These are phyloP conservation scores for Theristicus caerulescens DNA, from an alignment of 2,113 vertebrate species.

Conservation along the genomic window DNA sequence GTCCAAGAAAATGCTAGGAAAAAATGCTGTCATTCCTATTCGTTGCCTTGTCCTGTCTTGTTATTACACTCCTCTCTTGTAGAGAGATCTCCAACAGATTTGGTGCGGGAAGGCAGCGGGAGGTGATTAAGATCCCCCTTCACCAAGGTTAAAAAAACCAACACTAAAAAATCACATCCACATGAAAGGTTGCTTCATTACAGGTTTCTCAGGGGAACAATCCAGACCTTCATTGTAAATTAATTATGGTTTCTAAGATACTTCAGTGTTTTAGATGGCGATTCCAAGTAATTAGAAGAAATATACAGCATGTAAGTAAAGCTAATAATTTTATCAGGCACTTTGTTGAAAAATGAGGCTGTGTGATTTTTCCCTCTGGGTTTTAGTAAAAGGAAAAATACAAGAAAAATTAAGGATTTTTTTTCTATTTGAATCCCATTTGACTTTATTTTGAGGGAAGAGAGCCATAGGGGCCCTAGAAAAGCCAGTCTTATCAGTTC, in stretches of 20 bases:
- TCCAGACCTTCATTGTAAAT: background rate
- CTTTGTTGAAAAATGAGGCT: background rate
- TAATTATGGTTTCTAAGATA: background rate
- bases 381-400: background rate
- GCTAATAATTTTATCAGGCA: background rate
- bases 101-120: background rate
- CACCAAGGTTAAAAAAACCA: background rate
- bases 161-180: background rate
- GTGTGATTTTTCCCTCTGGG: background rate
- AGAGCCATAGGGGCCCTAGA: background rate
- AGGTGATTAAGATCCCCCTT: background rate
- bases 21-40: background rate
- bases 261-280: background rate
- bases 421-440: background rate
- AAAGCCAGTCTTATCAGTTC: background rate
- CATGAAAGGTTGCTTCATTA: background rate
- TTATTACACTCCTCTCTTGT: background rate
- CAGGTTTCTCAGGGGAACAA: background rate
- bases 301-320: background rate
- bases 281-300: background rate
- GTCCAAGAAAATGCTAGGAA: background rate
- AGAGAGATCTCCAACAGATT: background rate
- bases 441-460: background rate
- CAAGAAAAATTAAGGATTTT: background rate
- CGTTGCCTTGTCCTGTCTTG: background rate